Base-by-base conservation (phyloP, 2,888 invertebrate species). In the Tetragonisca angustula region DNA sequence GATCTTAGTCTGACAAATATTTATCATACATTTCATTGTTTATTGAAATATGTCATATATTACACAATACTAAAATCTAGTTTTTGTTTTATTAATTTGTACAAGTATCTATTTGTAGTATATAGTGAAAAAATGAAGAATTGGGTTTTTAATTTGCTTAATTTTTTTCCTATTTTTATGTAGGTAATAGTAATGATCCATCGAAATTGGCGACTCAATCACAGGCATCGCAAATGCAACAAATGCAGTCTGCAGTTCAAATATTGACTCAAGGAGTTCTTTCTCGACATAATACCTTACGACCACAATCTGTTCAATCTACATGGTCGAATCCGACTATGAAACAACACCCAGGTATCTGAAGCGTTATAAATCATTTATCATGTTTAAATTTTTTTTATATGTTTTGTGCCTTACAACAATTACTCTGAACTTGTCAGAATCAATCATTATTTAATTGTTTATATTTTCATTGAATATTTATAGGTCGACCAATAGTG, bases 401-500 rank as follows among this genome's bases (percentile, higher is more conserved):
- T 4, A 32, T 9, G 36, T n/a, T n/a, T 13, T 43, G 15, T n/a
- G n/a, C n/a, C 13, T n/a, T 36, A 13, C 43, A n/a, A n/a, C 36
- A 64, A 15, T 0, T 65, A n/a, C 21, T n/a, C n/a, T 9, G 43
- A 67, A n/a, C 3, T 67, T 67, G 65, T 43, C 15, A 70, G 32
- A n/a, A 13, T 56, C 11, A n/a, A 43, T 64, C 27, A 61, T 43
- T 43, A 43, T 52, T 52, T 50, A 19, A 50, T 27, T 43, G 3
- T 56, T 64, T 15, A 36, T 64, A 9, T 61, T 61, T 78, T 17
- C 19, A 21, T 56, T 24, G 32, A 75, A 21, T 89, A 69, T 91
- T 24, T 90, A 43, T 89, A 94, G 96, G 96, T 87, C 95, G 96
- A 88, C 95, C 96, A 64, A 96, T 96, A 84, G 96, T 96, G 56